phyloP scores from a whole-genome alignment of 2,113 vertebrate species.

The Bubo blakistoni region DNA sequence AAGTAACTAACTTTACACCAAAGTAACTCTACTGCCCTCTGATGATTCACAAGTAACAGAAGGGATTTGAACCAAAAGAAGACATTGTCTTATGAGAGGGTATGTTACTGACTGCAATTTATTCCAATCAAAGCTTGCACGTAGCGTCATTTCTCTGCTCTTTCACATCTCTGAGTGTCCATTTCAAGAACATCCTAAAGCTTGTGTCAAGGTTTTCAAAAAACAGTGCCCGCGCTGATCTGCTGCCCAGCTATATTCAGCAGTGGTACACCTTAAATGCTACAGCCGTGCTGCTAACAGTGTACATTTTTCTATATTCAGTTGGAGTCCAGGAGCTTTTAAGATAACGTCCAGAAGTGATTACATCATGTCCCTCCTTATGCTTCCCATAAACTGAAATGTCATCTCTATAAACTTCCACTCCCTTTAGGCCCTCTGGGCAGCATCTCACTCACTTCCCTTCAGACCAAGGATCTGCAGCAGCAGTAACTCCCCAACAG shows the following conservation, averaged over 20 bases:
- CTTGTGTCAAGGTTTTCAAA: neutral
- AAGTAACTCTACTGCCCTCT: conserved; percentile 3
- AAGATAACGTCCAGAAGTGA: neutral
- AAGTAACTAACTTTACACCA: conserved; percentile 33
- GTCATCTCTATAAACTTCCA: conserved; percentile 16
- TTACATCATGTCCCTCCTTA: neutral
- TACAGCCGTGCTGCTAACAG: neutral
- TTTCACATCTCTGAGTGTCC: neutral
- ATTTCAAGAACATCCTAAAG: neutral
- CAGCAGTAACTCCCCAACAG: neutral
- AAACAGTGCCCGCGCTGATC: neutral
- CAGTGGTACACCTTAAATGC: neutral
- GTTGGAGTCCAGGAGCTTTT: neutral
- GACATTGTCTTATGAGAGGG: neutral
- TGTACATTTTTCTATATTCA: neutral
- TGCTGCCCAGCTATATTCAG: neutral
- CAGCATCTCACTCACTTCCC: neutral
- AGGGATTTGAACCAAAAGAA: neutral
- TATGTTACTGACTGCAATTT: neutral
- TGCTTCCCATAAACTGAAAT: conserved; percentile 34
- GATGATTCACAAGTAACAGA: neutral
- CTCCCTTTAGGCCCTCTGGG: neutral
- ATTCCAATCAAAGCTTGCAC: neutral
- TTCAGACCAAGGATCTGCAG: neutral
- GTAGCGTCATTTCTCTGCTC: neutral